phyloP scores from a whole-genome alignment of 2,797 vertebrate species.

The Amniataba percoides region DNA sequence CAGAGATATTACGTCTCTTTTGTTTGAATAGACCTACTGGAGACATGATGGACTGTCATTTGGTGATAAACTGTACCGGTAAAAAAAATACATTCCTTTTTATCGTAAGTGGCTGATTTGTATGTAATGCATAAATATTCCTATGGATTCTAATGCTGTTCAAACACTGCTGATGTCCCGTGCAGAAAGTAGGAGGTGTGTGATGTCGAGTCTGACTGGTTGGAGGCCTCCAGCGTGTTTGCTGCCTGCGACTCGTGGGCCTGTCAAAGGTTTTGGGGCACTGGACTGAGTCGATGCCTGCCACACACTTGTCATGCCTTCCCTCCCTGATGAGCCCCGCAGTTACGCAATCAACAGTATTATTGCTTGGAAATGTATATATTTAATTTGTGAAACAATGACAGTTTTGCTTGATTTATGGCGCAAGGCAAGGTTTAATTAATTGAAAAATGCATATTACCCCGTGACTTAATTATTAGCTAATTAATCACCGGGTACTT shows the following conservation, averaged over 20 bases:
- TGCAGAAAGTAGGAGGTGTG: constrained; percentile 55
- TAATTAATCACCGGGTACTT: constrained; percentile 84
- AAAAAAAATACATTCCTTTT: constrained; percentile 29
- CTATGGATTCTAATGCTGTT: constrained; percentile 33
- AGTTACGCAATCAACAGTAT: constrained; percentile 82
- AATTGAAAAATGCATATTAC: constrained; percentile 86
- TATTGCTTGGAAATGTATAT: constrained; percentile 84
- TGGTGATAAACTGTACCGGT: constrained; percentile 53
- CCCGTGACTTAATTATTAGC: constrained; percentile 86
- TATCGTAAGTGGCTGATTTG: constrained; percentile 36
- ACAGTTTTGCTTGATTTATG: constrained; percentile 86
- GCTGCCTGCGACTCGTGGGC: constrained; percentile 64
- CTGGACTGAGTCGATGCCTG: constrained; percentile 79
- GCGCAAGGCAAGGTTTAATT: constrained; percentile 85
- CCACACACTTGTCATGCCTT: constrained; percentile 73
- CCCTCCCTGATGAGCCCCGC: constrained; percentile 78
- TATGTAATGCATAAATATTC: constrained; percentile 37
- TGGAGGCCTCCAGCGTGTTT: constrained; percentile 63
- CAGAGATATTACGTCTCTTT: constrained; percentile 73
- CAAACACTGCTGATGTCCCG: constrained; percentile 20
- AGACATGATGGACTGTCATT: constrained; percentile 54
- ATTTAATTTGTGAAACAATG: constrained; percentile 85
- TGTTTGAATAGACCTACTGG: constrained; percentile 60
- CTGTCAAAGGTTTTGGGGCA: constrained; percentile 74
- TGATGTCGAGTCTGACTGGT: constrained; percentile 63